phyloP scores from a whole-genome alignment of 1,140 invertebrate genomes.

The Lasioglossum albipes region DNA sequence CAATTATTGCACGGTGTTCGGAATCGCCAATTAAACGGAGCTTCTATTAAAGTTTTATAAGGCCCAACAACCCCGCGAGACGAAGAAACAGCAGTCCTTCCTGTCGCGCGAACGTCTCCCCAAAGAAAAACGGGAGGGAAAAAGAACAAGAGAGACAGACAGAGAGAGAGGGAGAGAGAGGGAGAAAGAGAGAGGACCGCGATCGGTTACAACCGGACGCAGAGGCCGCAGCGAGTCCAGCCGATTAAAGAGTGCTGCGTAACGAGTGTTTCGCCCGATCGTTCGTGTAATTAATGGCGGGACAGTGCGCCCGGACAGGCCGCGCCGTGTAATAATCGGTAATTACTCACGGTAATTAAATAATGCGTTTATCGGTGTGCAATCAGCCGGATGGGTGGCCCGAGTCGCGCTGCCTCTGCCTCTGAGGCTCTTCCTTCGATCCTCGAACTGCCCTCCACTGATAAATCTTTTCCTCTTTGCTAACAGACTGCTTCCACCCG shows the following conservation, averaged over 20 bases:
- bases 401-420: constrained; percentile 44
- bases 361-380: constrained; percentile 72
- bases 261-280: constrained; percentile 66
- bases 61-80: neutral
- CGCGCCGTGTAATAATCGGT: constrained; percentile 71
- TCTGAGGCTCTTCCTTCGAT: constrained; percentile 19
- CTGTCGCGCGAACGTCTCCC: neutral
- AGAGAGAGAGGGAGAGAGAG: neutral
- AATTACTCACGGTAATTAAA: constrained; percentile 76
- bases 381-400: constrained; percentile 66
- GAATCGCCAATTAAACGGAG: neutral
- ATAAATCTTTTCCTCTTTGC: constrained; percentile 68
- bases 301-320: constrained; percentile 52
- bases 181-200: neutral
- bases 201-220: constrained; percentile 19
- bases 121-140: neutral
- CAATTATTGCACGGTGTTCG: neutral
- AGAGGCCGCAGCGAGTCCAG: constrained; percentile 32
- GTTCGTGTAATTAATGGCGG: constrained; percentile 70
- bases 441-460: constrained; percentile 51
- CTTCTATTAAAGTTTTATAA: neutral
- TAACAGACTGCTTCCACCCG: too few species aligned
- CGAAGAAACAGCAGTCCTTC: neutral
- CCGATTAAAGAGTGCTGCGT: constrained; percentile 65
- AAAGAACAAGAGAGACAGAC: neutral